These are phyloP conservation scores for Eledone cirrhosa DNA, from an alignment of 2,888 invertebrate species.

Conservation along the genomic window DNA sequence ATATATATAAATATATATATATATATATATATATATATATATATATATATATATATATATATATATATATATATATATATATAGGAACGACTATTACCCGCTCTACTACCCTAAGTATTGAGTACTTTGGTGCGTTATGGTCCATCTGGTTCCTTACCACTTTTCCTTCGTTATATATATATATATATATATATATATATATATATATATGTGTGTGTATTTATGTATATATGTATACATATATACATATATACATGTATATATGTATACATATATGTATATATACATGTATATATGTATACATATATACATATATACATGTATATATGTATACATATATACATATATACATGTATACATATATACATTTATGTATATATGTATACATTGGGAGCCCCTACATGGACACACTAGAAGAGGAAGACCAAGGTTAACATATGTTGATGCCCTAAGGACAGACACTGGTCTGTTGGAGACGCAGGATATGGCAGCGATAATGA, in stretches of 20 bases:
- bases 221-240: not conserved
- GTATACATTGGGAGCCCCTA: too few relatives aligned
- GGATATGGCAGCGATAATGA: too few relatives aligned
- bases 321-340: not conserved
- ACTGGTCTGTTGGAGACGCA: too few relatives aligned
- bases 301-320: not conserved
- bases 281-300: not conserved
- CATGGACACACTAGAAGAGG: too few relatives aligned
- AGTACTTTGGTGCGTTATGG: too few relatives aligned
- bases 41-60: not conserved
- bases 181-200: not conserved
- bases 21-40: not conserved
- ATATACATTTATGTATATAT: not conserved
- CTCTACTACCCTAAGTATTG: too few relatives aligned
- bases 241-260: not conserved
- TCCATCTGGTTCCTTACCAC: too few relatives aligned
- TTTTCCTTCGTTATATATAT: too few relatives aligned
- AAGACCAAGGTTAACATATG: too few relatives aligned
- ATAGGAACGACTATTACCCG: not conserved
- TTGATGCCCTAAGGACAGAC: too few relatives aligned
- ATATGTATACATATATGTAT: not conserved
- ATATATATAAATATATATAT: slow-evolving; percentile 6
- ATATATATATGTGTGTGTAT: not conserved
- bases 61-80: slow-evolving; percentile 1
- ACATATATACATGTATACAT: not conserved